phyloP scores from a whole-genome alignment of 2,113 vertebrate genomes.

The Carassius auratus region DNA sequence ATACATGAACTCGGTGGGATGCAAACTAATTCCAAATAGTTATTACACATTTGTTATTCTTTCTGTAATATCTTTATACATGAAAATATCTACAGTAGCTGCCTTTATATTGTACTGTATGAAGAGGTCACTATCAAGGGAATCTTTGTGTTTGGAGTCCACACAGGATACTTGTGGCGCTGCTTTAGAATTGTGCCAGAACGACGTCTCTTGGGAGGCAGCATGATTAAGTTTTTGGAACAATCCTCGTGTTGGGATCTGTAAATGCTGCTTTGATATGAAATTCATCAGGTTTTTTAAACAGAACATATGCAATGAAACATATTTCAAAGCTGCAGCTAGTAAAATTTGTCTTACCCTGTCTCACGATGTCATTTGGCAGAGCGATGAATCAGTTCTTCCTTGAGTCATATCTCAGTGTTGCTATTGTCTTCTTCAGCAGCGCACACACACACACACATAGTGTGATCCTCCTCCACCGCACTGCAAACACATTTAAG shows the following conservation, averaged over 20 bases:
- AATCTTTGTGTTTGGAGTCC: background rate
- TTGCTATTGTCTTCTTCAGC: background rate
- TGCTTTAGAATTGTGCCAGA: background rate
- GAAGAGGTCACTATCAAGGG: background rate
- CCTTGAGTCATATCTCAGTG: background rate
- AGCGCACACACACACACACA: background rate
- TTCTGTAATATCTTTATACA: too few relatives aligned
- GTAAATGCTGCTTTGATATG: background rate
- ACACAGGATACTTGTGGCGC: background rate
- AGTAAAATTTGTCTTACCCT: background rate
- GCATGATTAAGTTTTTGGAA: background rate
- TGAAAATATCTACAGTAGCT: too few relatives aligned
- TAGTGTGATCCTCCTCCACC: background rate
- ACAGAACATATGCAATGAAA: background rate
- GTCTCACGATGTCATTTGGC: background rate
- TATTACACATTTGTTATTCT: too few relatives aligned
- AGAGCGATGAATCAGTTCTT: background rate
- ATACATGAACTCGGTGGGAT: too few relatives aligned
- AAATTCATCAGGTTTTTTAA: background rate
- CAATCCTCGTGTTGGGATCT: background rate
- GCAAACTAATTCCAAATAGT: too few relatives aligned
- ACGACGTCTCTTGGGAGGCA: background rate
- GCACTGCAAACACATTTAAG: background rate
- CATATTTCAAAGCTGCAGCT: background rate
- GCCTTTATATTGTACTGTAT: too few relatives aligned